Percentiles rank a stretch among this genome's conserved stretches.
Evolutionary conservation across 2,888 invertebrate species (phyloP).

Genomic region (Chrysopilus asiliformis): DNA sequence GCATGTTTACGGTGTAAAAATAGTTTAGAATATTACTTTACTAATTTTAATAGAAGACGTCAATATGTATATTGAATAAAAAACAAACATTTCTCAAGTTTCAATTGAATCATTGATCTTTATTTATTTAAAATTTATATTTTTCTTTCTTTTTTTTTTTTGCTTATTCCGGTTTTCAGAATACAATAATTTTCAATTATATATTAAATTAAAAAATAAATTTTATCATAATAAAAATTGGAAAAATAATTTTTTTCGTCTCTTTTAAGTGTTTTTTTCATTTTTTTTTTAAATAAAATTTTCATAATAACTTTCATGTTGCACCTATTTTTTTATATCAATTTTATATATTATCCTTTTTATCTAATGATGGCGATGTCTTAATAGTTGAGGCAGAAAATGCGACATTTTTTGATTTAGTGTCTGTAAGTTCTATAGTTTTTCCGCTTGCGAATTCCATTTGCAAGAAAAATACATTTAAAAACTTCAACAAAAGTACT

Average conservation of each 20-base stretch:
- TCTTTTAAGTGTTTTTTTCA: conserved; percentile 1
- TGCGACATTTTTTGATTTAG: no score
- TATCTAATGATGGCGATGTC: no score
- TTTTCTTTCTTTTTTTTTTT: conserved; percentile 7
- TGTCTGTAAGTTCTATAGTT: no score
- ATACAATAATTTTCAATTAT: conserved; percentile 1
- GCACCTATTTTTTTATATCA: conserved; percentile 11
- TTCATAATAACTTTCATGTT: conserved; percentile 13
- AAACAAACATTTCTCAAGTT: conserved; percentile 6
- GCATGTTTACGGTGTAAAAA: not conserved
- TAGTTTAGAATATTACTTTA: not conserved
- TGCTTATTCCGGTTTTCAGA: conserved; percentile 2
- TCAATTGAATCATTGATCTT: conserved; percentile 11
- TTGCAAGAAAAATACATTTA: no score
- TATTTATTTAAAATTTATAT: conserved; percentile 12
- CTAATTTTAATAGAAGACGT: not conserved
- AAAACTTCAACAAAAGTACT: no score
- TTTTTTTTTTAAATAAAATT: conserved; percentile 1
- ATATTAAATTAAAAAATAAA: conserved; percentile 7
- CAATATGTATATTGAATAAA: not conserved
- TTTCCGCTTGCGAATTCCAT: no score
- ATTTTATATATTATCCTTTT: no score
- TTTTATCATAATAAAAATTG: conserved; percentile 4
- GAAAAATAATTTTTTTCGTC: conserved; percentile 6
- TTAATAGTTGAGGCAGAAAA: no score